These are phyloP conservation scores for Drosophila pegasa DNA, from an alignment of 2,888 invertebrate species.

Conservation along the genomic window DNA sequence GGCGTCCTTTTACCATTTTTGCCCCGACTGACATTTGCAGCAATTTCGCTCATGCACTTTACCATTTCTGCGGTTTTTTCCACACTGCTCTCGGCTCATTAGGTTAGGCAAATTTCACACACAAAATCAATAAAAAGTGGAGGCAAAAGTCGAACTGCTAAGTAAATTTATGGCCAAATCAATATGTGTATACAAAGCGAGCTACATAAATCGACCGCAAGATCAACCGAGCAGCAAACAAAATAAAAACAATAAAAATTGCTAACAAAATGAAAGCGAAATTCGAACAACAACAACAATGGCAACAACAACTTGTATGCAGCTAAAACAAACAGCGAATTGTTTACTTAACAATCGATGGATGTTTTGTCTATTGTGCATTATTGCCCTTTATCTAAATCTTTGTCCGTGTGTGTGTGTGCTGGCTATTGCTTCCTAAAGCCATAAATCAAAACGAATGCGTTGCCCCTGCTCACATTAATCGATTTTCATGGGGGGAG, in stretches of 20 bases:
- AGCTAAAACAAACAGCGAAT: slow-evolving; percentile 47
- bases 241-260: slow-evolving; percentile 10
- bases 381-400: slow-evolving; percentile 24
- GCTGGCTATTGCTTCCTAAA: slow-evolving; percentile 45
- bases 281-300: slow-evolving; percentile 53
- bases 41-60: slow-evolving; percentile 51
- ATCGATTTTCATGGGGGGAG: slow-evolving; percentile 66
- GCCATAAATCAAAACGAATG: slow-evolving; percentile 70
- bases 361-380: slow-evolving; percentile 24
- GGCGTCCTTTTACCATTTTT: slow-evolving; percentile 40
- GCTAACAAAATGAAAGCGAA: slow-evolving; percentile 31
- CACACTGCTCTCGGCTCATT: slow-evolving; percentile 57
- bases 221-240: slow-evolving; percentile 22
- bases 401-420: slow-evolving; percentile 8
- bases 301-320: slow-evolving; percentile 55
- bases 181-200: slow-evolving; percentile 44
- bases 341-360: slow-evolving; percentile 63
- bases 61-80: slow-evolving; percentile 34
- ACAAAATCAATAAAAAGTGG: slow-evolving; percentile 37
- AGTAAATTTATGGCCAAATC: slow-evolving; percentile 41
- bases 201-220: slow-evolving; percentile 44
- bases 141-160: slow-evolving; percentile 7
- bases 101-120: slow-evolving; percentile 38
- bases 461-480: slow-evolving; percentile 55
- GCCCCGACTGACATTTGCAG: slow-evolving; percentile 61